Conservation (phyloP, 2,113 vertebrate species). For the Aegypius monachus region DNA sequence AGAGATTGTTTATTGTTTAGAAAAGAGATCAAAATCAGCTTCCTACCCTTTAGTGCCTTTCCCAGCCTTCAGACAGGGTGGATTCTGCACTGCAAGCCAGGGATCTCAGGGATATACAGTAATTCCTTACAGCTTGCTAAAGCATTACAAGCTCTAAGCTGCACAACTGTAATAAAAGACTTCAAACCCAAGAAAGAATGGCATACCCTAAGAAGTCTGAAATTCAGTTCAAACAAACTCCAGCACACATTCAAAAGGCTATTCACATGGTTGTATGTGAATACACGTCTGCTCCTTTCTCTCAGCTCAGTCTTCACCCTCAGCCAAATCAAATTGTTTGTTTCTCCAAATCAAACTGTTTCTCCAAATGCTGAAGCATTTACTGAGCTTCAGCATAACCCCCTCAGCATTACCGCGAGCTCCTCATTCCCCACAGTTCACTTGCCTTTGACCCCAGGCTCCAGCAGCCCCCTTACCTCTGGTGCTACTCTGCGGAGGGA, state of each 20-base stretch:
- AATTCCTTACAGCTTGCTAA: constrained; percentile 38
- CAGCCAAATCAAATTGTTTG: not conserved
- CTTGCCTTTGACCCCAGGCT: not conserved
- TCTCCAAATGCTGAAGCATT: not conserved
- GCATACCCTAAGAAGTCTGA: not conserved
- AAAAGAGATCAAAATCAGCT: constrained; percentile 36
- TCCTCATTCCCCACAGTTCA: not conserved
- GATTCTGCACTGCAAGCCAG: not conserved
- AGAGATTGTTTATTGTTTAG: not conserved
- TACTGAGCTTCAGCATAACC: not conserved
- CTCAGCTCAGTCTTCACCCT: not conserved
- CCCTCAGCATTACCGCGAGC: fast-evolving
- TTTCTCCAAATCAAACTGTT: not conserved
- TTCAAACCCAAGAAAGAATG: not conserved
- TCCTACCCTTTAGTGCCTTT: not conserved
- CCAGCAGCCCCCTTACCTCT: constrained; percentile 42
- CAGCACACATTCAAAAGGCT: not conserved
- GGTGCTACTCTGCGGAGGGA: not conserved
- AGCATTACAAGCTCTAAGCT: constrained; percentile 4
- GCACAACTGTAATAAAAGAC: not conserved
- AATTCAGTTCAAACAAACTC: not conserved
- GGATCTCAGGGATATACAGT: not conserved
- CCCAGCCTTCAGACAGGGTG: not conserved
- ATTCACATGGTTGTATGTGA: not conserved
- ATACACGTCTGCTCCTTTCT: not conserved